Conservation (phyloP, 2,797 vertebrate species). For the Sebastes jordani region DNA sequence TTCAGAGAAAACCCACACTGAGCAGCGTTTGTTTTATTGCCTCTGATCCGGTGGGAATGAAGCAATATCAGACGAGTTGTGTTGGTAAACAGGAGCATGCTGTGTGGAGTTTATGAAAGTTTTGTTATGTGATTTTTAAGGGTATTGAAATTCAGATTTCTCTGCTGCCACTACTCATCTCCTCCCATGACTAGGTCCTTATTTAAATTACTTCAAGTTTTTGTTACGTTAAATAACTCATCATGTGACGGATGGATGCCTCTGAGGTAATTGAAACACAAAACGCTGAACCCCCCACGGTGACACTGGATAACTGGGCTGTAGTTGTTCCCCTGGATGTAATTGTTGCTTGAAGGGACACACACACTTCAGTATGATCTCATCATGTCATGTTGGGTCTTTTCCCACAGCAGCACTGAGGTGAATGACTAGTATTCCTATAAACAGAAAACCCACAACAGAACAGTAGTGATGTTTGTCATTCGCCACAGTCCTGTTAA, state of each 20-base stretch:
- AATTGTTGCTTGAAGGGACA: constrained; percentile 27
- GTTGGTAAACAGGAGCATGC: background rate
- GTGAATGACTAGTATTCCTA: constrained; percentile 8
- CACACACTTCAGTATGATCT: constrained; percentile 13
- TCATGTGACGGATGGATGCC: constrained; percentile 2
- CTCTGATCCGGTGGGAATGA: background rate
- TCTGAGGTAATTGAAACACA: background rate
- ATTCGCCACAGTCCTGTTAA: background rate
- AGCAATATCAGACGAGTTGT: background rate
- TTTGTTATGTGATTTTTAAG: background rate
- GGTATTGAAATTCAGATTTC: background rate
- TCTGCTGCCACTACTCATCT: background rate
- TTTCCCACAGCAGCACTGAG: constrained; percentile 12
- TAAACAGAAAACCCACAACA: background rate
- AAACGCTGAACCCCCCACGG: background rate
- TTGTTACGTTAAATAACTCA: background rate
- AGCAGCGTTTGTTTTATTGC: background rate
- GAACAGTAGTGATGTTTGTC: background rate
- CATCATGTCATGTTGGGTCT: constrained; percentile 36
- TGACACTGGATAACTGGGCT: background rate
- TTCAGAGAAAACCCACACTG: background rate
- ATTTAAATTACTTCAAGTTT: background rate
- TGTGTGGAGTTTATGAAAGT: background rate
- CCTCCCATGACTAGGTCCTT: background rate
- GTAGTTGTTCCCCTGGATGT: background rate